Evolutionary conservation across 2,113 vertebrate genomes (phyloP).

Genomic region (Brachypodius melanocephalos): DNA sequence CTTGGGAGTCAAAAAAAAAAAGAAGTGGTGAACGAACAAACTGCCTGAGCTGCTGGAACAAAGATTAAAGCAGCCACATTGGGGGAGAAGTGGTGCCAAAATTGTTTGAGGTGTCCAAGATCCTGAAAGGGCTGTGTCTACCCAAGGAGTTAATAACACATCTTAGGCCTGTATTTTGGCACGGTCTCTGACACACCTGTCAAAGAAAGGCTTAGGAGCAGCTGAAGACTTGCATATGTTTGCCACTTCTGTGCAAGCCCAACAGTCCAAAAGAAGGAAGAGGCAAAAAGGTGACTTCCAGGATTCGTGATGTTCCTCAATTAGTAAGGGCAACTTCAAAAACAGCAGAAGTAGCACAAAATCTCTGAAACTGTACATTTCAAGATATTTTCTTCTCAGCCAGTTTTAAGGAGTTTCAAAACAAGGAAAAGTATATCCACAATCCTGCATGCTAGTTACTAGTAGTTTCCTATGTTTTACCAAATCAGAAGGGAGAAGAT

Average conservation of each 20-base stretch:
- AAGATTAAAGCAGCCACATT: neutral
- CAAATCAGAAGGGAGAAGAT: neutral
- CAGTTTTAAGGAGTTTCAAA: neutral
- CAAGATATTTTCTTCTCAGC: neutral
- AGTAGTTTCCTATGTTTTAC: neutral
- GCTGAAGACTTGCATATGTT: neutral
- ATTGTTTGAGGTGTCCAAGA: neutral
- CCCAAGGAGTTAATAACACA: neutral
- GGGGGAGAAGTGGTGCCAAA: neutral
- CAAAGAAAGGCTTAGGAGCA: neutral
- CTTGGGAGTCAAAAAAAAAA: neutral
- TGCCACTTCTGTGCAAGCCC: neutral
- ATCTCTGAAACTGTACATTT: neutral
- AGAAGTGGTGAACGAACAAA: neutral
- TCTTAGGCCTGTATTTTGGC: neutral
- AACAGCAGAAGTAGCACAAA: neutral
- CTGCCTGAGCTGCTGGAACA: neutral
- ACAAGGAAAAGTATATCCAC: neutral
- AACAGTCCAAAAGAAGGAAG: neutral
- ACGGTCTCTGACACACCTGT: neutral
- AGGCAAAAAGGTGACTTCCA: neutral
- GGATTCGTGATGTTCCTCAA: neutral
- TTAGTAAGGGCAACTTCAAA: neutral
- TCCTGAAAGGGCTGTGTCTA: neutral
- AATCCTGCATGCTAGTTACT: neutral